Base-by-base conservation (phyloP, 2,113 vertebrate genomes). In the Pseudolaguvia tuberculata region DNA sequence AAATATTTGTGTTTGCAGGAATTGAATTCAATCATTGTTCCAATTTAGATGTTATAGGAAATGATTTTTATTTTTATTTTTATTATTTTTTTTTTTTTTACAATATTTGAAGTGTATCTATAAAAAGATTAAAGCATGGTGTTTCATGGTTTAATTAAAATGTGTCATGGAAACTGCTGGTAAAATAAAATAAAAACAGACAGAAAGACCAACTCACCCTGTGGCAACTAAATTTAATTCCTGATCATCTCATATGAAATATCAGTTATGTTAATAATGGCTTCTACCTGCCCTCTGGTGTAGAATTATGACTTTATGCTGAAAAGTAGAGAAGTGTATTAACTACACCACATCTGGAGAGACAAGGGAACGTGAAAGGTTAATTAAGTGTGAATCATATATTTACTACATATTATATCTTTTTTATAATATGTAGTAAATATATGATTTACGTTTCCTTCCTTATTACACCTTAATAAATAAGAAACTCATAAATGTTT, bases 221-320 rank as follows among this genome's bases (percentile, higher is more conserved):
- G 70, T 70, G 63, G 55, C 51, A n/a, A 63, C 45, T 63, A 52
- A 31, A 53, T 63, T 61, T 67, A 73, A 65, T 73, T 70, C 45
- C 70, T 77, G 69, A 58, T 39, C 70, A 47, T 29, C 73, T 78
- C 45, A 73, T 51, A 68, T 78, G 72, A 31, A 63, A 66, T 53
- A 55, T 25, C 55, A 66, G 65, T 57, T 13, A 42, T 53, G 53
- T 50, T 68, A 73, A 29, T 45, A 47, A 25, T 73, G 77, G 70
- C 57, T 63, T 81, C 65, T 72, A 17, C 9, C 2, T 65, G 73
- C 72, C 73, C 73, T 73, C 52, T 35, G 47, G 7, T 48, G 17
- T 78, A 52, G 78, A 56, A 71, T 66, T 31, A 63, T 61, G n/a
- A 53, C 25, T 61, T 59, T 59, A 75, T 72, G 51, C 72, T 73